Conservation (phyloP, 2,888 invertebrate genomes). For the Stenodema calcarata region DNA sequence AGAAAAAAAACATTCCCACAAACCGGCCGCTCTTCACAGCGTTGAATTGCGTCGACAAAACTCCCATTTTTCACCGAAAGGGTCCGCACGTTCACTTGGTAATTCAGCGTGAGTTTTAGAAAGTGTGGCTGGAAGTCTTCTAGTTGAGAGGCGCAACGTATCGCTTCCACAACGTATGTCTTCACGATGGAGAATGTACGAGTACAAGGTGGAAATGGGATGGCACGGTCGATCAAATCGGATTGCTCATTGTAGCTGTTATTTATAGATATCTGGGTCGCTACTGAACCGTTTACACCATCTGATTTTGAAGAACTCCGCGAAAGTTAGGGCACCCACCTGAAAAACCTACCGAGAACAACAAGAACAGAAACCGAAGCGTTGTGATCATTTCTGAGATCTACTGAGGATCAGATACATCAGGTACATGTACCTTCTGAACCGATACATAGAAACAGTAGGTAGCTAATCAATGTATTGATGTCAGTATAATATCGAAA, state of each 20-base stretch:
- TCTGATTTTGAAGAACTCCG: too few relatives aligned
- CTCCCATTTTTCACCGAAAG: neutral
- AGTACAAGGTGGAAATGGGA: neutral
- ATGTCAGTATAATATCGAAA: too few relatives aligned
- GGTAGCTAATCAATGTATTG: too few relatives aligned
- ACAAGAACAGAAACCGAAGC: too few relatives aligned
- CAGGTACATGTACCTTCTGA: too few relatives aligned
- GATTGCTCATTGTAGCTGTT: neutral
- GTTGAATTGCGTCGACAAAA: neutral
- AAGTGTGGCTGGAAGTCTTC: neutral
- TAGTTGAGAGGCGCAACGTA: neutral
- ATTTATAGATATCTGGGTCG: neutral
- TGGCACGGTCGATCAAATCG: neutral
- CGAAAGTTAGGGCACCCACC: too few relatives aligned
- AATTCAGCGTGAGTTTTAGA: constrained; percentile 2
- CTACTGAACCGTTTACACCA: too few relatives aligned
- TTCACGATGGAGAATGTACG: neutral
- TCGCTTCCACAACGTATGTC: neutral
- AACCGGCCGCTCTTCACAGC: neutral
- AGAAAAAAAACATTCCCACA: neutral
- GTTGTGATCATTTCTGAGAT: too few relatives aligned
- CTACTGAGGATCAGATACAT: too few relatives aligned
- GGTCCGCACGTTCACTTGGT: neutral
- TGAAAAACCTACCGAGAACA: too few relatives aligned
- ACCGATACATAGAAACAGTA: too few relatives aligned